Evolutionary conservation across 92 coral and sea anemone genomes (phyloP).

Genomic region (Muricea muricata): DNA sequence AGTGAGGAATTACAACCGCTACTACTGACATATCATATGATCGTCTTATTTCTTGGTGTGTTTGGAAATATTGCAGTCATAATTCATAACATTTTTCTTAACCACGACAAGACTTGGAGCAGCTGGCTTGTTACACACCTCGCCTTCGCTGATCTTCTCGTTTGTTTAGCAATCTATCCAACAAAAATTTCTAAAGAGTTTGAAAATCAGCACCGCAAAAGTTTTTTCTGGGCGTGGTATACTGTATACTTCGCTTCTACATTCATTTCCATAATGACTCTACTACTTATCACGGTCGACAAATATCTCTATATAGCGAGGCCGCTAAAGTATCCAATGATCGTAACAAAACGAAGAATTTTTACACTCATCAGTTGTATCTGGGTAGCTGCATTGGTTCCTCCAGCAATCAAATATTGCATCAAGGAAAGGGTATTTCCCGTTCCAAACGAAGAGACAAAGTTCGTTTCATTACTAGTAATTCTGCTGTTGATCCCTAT

Average conservation of each 20-base stretch:
- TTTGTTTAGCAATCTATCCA: slow-evolving; percentile 1
- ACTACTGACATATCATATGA: background rate
- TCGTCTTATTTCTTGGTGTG: background rate
- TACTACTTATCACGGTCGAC: background rate
- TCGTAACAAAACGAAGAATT: background rate
- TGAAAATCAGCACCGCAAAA: background rate
- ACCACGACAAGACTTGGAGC: slow-evolving; percentile 6
- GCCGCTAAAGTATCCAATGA: background rate
- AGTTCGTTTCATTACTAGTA: background rate
- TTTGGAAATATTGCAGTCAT: background rate
- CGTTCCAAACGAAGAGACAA: background rate
- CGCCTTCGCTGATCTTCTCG: slow-evolving; percentile 12
- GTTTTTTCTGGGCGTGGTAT: background rate
- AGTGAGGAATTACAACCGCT: background rate
- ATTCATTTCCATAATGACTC: background rate
- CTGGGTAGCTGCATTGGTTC: background rate
- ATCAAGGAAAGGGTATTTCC: too few relatives aligned
- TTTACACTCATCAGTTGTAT: background rate
- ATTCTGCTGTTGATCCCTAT: background rate
- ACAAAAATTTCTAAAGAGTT: background rate
- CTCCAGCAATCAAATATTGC: background rate
- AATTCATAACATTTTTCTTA: background rate
- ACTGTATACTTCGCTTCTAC: background rate
- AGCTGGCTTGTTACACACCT: background rate
- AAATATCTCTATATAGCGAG: background rate